A percentile compares a stretch with the other conserved stretches of the same genome.
phyloP scores from a whole-genome alignment of 1,140 invertebrate genomes.

The Trachymyrmex cornetzi region DNA sequence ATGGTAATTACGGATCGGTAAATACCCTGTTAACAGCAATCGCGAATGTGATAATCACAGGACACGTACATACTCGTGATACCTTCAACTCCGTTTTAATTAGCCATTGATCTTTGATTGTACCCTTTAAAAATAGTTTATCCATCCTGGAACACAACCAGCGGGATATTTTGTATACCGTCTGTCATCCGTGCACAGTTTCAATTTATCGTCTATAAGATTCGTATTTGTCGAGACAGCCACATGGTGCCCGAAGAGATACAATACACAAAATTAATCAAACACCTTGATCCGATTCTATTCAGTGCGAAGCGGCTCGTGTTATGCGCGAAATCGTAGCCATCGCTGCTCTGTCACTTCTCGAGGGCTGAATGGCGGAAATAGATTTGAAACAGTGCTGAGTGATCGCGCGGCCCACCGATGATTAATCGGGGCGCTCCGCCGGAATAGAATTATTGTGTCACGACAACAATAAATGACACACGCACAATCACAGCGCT shows the following conservation, averaged over 20 bases:
- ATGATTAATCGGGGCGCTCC: conserved; percentile 61
- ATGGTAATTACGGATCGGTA: conserved; percentile 66
- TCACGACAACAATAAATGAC: conserved; percentile 69
- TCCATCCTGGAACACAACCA: too few species aligned
- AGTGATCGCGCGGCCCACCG: conserved; percentile 42
- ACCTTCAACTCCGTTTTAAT: background rate
- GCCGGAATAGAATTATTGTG: conserved; percentile 68
- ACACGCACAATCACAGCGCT: conserved; percentile 61
- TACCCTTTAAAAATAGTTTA: background rate
- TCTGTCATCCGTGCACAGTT: background rate
- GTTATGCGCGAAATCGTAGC: background rate
- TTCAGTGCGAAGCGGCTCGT: conserved; percentile 18
- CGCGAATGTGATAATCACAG: conserved; percentile 8
- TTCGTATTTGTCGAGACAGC: background rate
- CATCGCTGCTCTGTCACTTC: conserved; percentile 50
- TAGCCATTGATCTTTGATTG: background rate
- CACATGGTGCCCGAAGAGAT: too few species aligned
- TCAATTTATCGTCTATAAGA: conserved; percentile 34
- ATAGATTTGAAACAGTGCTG: conserved; percentile 61
- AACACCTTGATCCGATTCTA: conserved; percentile 31
- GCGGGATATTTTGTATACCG: background rate
- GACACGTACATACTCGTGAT: background rate
- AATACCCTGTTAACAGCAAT: conserved; percentile 60
- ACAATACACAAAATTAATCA: conserved; percentile 55
- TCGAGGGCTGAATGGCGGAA: conserved; percentile 23